Base-by-base conservation (phyloP, 2,113 vertebrate species). In the Rhynchopsitta pachyrhyncha region DNA sequence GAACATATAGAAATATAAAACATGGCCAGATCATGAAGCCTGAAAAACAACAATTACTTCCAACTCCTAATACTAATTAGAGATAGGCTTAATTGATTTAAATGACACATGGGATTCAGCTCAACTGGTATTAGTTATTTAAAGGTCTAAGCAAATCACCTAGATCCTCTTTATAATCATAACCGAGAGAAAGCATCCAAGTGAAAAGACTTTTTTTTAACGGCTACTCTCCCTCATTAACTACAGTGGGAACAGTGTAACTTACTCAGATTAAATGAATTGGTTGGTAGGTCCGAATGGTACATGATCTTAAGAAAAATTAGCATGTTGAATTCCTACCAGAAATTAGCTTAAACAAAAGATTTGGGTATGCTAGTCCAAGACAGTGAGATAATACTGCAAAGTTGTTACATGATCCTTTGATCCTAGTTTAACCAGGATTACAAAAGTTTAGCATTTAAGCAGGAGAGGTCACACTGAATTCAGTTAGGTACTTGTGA, bases 141-240 rank as follows among this genome's bases (percentile, higher is more conserved):
- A 90, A 95, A 88, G 53, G 76, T 86, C 39, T 88, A 53, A 88
- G 55, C 25, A 93, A 93, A 86, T 75, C 71, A 67, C 59, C 41
- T 85, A 60, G 59, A 80, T 92, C 41, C 28, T 86, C 73, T 89
- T 92, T 86, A 63, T 37, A 33, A 68, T 75, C 37, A 44, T 9
- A 84, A 33, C 35, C 24, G 28, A 35, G 55, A 84, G 80, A 88
- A 92, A 71, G 18, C 59, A 29, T 35, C 35, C 69, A 55, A 86
- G 60, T 1, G 1, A 63, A 88, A 84, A 80, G 14, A 37, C 6
- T 50, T 79, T 47, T 50, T 91, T 92, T 81, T 68, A 87, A 73
- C 28, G 81, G 68, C 62, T 80, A 9, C 19, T 88, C 11, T 82
- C 33, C 35, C 24, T 92, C 55, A 35, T 81, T 84, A 84, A 76